Conservation (phyloP, 1,140 invertebrate genomes). For the Brevipalpus yothersi region DNA sequence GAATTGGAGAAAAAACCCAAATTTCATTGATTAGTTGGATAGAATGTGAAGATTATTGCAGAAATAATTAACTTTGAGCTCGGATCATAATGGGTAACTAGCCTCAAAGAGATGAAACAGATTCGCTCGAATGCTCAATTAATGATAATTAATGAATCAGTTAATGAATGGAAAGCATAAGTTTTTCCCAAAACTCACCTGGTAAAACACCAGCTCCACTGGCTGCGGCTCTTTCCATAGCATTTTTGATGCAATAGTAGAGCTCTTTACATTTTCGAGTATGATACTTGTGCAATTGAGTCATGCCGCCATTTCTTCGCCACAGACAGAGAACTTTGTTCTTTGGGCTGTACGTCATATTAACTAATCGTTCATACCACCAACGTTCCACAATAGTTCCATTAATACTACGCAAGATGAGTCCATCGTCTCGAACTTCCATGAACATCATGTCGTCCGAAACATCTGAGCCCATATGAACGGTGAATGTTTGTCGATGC, state of each 20-base stretch:
- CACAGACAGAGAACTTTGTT: slow-evolving; percentile 64
- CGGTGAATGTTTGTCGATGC: slow-evolving; percentile 90
- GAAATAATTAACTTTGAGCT: no score
- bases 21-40: background rate
- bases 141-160: background rate
- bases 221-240: slow-evolving; percentile 85
- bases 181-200: slow-evolving; percentile 17
- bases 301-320: slow-evolving; percentile 59
- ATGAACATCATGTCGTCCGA: slow-evolving; percentile 75
- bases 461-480: slow-evolving; percentile 74
- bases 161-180: no score
- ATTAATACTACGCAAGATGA: slow-evolving; percentile 71
- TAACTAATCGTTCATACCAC: slow-evolving; percentile 97
- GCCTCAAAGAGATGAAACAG: background rate
- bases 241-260: slow-evolving; percentile 94
- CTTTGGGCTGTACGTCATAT: slow-evolving; percentile 98
- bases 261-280: slow-evolving; percentile 97
- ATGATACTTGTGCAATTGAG: slow-evolving; percentile 92
- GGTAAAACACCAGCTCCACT: slow-evolving; percentile 43
- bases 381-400: slow-evolving; percentile 84
- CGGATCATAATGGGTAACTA: background rate
- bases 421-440: slow-evolving; percentile 87
- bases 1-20: background rate
- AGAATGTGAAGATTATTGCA: background rate
- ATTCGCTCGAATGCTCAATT: background rate